phyloP scores from a whole-genome alignment of 2,888 invertebrate genomes.

The Candidula unifasciata region DNA sequence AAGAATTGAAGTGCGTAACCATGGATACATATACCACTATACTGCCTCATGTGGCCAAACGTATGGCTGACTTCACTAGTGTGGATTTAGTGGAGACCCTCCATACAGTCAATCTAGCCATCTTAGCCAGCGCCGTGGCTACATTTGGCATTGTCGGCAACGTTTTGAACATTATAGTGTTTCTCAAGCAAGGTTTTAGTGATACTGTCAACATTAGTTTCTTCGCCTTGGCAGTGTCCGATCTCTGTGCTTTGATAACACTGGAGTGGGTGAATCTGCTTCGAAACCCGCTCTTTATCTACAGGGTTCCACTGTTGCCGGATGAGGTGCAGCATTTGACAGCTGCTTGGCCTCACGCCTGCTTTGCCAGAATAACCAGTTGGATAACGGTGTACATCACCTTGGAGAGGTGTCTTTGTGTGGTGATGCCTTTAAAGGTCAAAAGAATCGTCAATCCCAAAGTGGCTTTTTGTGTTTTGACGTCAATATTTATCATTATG shows the following conservation, averaged over 20 bases:
- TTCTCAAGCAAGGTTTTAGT: not conserved
- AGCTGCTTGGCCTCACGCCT: slow-evolving; percentile 23
- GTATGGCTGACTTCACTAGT: slow-evolving; percentile 15
- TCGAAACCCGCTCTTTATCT: slow-evolving; percentile 7
- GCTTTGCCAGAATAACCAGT: slow-evolving; percentile 18
- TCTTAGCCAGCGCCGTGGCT: not conserved
- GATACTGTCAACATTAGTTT: slow-evolving; percentile 18
- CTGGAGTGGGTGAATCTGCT: slow-evolving; percentile 15
- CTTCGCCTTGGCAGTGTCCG: not conserved
- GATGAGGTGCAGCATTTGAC: slow-evolving; percentile 23
- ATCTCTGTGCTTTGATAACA: not conserved
- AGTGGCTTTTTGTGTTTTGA: not conserved
- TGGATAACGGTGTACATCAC: slow-evolving; percentile 27
- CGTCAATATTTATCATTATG: not conserved
- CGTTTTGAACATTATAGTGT: not conserved
- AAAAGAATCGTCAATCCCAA: slow-evolving; percentile 23
- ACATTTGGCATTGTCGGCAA: slow-evolving; percentile 10
- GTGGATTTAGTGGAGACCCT: not conserved
- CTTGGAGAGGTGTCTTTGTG: slow-evolving; percentile 19
- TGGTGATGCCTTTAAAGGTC: slow-evolving; percentile 10
- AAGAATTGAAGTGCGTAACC: too few relatives aligned
- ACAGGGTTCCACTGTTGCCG: not conserved
- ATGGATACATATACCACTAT: not conserved
- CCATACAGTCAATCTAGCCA: slow-evolving; percentile 14
- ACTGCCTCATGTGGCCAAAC: not conserved